Conservation (phyloP, 2,888 invertebrate species). For the Bellardia bayeri region DNA sequence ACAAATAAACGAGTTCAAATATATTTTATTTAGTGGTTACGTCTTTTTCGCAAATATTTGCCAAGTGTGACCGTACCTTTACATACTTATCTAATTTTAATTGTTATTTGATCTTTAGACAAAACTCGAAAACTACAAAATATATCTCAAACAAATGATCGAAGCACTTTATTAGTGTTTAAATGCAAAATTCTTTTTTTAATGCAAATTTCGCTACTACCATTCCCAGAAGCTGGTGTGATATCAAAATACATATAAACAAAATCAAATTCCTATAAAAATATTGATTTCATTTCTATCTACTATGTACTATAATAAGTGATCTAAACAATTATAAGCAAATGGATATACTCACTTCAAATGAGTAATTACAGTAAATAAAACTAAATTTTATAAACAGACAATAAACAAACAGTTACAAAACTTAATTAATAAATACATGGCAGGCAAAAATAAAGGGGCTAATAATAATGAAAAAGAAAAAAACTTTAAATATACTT, state of each 20-base stretch:
- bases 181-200: no score
- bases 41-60: no score
- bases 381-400: background rate
- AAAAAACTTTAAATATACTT: background rate
- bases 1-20: no score
- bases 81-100: no score
- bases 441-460: background rate
- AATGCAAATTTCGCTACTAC: no score
- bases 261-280: background rate
- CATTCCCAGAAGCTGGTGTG: background rate
- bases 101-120: no score
- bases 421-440: background rate
- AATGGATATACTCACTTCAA: background rate
- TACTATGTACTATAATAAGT: background rate
- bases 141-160: no score
- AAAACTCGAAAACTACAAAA: no score
- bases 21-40: no score
- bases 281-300: background rate
- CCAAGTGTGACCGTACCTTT: no score
- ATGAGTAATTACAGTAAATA: conserved; percentile 46
- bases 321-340: conserved; percentile 26
- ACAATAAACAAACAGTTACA: background rate
- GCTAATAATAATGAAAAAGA: background rate
- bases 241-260: background rate
- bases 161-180: no score